Evolutionary conservation across 1,140 invertebrate genomes (phyloP), one percentile per base, ranked within the genome.

Genomic region (Drosophila virilis): DNA sequence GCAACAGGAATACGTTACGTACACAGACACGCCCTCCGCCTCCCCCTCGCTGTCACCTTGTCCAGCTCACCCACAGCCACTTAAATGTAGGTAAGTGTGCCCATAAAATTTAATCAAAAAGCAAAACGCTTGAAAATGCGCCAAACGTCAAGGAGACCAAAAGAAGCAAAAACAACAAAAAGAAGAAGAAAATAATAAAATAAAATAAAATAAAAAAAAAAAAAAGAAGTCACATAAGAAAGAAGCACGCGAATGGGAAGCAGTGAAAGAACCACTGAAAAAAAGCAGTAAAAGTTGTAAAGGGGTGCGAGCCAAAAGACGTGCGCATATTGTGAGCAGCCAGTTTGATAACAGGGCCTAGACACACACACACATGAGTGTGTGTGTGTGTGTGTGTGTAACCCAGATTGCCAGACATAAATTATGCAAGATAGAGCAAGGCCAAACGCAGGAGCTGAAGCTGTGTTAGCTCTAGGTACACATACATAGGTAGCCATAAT

Each of bases 101-200:
- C 61, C 54, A 88, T 89, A 72, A 89, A 88, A 88, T 88, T 82
- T 82, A 83, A 86, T 86, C 78, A 86, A 86, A 86, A 84, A 74
- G 79, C 83, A 88, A 84, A 48, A 78, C 75, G 78, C 83, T 88
- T 83, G 83, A 88, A 88, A 88, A 83, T 88, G 83, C 82, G 79
- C 84, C 76, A 85, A 85, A 85, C 32, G 61, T 52, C 51, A 69
- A 74, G 66, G 51, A 66, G 55, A 35, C 38, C 22, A 9, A 73
- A 33, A 60, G 22, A 37, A 28, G 15, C 64, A 55, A 52, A 7
- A 38, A 55, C 2, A 15, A 22, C 1, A 37, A 37, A 8, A 6
- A 33, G n/a, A 13, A 17, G 40, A 4, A 59, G n/a, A 57, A 74
- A 15, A 12, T 8, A 51, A 40, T 13, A 52, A 54, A 57, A 17